Conservation (phyloP, 1,140 invertebrate species). For the Magallana gigas region DNA sequence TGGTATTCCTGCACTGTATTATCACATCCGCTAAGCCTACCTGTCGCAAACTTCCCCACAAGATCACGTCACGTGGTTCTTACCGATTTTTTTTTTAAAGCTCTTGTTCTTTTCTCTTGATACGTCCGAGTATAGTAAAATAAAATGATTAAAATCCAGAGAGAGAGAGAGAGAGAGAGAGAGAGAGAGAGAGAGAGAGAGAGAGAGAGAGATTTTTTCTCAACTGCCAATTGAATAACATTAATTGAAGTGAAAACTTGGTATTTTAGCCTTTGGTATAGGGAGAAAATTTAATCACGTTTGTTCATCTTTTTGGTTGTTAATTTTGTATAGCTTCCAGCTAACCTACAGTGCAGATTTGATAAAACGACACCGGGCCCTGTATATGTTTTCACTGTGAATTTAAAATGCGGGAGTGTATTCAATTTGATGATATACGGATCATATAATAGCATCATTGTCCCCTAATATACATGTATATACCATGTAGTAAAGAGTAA, state of each 20-base stretch:
- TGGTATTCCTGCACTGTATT: background rate
- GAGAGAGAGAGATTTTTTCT: background rate
- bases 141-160: background rate
- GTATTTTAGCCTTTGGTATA: background rate
- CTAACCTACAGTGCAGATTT: background rate
- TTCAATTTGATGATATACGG: no score
- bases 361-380: no score
- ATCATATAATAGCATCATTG: no score
- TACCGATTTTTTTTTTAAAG: conserved; percentile 18
- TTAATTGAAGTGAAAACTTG: background rate
- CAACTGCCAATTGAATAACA: background rate
- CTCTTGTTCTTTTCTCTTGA: conserved; percentile 5
- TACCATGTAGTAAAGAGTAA: no score
- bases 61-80: conserved; percentile 10
- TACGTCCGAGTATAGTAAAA: background rate
- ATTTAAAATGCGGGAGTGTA: no score
- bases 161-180: background rate
- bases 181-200: conserved; percentile 11
- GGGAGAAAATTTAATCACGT: background rate
- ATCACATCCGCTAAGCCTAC: conserved; percentile 10
- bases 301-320: conserved; percentile 19
- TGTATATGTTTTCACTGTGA: no score
- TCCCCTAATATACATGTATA: no score
- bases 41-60: background rate
- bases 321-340: conserved; percentile 1